phyloP scores from a whole-genome alignment of 2,888 invertebrate species.

The Rhogogaster chlorosoma region DNA sequence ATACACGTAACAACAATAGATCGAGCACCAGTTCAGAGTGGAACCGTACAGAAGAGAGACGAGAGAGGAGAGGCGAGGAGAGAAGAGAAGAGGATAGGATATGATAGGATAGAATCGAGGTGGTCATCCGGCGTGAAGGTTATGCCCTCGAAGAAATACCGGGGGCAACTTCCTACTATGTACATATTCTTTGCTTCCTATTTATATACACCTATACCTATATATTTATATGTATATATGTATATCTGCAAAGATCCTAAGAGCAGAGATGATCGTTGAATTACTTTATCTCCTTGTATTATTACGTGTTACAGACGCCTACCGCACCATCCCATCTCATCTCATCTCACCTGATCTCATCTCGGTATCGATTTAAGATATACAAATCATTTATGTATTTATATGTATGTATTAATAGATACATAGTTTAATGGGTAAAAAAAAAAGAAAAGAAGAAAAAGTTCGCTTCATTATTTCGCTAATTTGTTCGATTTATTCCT shows the following conservation, averaged over 20 bases:
- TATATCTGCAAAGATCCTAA: not conserved
- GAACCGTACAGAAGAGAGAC: not conserved
- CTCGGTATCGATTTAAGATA: too few relatives aligned
- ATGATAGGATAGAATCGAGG: constrained; percentile 21
- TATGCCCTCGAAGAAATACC: constrained; percentile 31
- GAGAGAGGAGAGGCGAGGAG: not conserved
- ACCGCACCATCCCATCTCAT: not conserved
- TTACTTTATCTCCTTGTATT: not conserved
- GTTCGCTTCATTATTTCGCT: not conserved
- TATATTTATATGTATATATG: not conserved
- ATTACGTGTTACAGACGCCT: not conserved
- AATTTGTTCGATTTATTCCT: not conserved
- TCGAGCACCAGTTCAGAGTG: not conserved
- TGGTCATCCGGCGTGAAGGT: constrained; percentile 51
- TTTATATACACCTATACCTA: not conserved
- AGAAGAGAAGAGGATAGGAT: not conserved
- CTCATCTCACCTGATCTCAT: too few relatives aligned
- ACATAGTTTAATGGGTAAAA: not conserved
- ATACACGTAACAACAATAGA: constrained; percentile 25
- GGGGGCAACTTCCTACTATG: constrained; percentile 34
- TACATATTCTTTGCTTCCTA: constrained; percentile 9
- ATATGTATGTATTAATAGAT: constrained; percentile 21
- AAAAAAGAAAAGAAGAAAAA: not conserved
- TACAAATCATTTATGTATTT: constrained; percentile 21
- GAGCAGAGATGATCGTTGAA: not conserved